Base-by-base conservation (phyloP, 2,797 vertebrate genomes). In the Eospalax fontanierii region DNA sequence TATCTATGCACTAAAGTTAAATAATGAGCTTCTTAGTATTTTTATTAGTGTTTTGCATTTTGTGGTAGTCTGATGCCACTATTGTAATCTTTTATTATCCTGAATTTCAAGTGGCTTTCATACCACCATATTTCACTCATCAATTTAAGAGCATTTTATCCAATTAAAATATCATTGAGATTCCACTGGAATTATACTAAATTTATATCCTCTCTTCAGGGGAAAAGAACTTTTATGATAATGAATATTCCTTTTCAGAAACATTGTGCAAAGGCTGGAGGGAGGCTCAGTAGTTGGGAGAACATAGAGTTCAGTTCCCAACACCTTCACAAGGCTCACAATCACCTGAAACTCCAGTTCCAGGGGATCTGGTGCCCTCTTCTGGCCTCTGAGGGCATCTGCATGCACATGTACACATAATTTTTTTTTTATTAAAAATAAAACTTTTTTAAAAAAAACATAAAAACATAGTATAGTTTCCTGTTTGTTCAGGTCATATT, bases 61-160 rank as follows among this genome's bases (percentile, higher is more conserved):
- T 91, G 50, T 70, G 30, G 28, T 78, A 54, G 9, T 79, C 50
- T 59, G 65, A 10, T 65, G 12, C 30, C 50, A 65, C 30, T 74
- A 79, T 38, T 91, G 6, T 82, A 61, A 40, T 68, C 71, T 90
- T 86, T 78, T 63, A 75, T 89, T 90, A 95, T 65, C 43, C 68
- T 63, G 78, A 10, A 46, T 94, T 92, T 90, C 84, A 83, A 70
- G 57, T 90, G 74, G 7, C 61, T 94, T 95, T 71, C 74, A 79
- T 89, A 24, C 28, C 1, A 14, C 50, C 50, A 54, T 90, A 92
- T 28, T 90, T 95, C 85, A 81, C 43, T 89, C 4, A 86, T 74
- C 50, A 54, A 9, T 54, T 54, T 79, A 93, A 96, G 57, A 73
- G 3, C 4, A 76, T 91, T 89, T 93, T 87, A 73, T 87, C 12